A percentile compares a stretch with the other conserved stretches of the same genome.
phyloP scores from a whole-genome alignment of 2,797 vertebrate species.

The Ibycter americanus region DNA sequence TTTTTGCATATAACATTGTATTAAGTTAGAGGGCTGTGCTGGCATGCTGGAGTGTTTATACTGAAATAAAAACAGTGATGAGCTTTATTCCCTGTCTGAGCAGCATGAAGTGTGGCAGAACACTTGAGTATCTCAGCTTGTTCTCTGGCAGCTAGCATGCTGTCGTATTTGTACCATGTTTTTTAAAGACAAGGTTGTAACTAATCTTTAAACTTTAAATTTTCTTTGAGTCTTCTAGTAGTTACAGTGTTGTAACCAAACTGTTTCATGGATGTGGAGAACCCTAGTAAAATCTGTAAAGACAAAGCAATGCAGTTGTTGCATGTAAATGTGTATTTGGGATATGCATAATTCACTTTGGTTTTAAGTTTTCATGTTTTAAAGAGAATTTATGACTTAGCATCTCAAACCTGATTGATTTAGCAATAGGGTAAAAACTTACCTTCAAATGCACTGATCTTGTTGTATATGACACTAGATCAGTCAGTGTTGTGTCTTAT shows the following conservation, averaged over 20 bases:
- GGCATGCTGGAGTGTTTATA: background rate
- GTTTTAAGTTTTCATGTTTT: background rate
- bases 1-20: background rate
- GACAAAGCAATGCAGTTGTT: background rate
- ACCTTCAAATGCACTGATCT: background rate
- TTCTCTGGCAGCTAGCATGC: background rate
- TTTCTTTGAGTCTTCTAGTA: background rate
- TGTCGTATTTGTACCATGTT: background rate
- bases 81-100: background rate
- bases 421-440: background rate
- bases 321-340: background rate
- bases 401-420: background rate
- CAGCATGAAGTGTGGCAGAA: background rate
- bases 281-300: background rate
- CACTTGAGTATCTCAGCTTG: background rate
- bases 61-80: background rate
- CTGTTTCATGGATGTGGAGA: background rate
- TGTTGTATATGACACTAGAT: background rate
- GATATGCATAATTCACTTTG: background rate
- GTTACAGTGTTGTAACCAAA: background rate
- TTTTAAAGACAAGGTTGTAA: background rate
- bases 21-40: background rate
- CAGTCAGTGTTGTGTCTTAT: background rate
- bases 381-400: background rate
- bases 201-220: background rate